Percentiles rank a stretch among this genome's conserved stretches.
These are phyloP conservation scores for Chlamydotis undulata DNA, from an alignment of 2,113 vertebrate species.

Conservation along the genomic window DNA sequence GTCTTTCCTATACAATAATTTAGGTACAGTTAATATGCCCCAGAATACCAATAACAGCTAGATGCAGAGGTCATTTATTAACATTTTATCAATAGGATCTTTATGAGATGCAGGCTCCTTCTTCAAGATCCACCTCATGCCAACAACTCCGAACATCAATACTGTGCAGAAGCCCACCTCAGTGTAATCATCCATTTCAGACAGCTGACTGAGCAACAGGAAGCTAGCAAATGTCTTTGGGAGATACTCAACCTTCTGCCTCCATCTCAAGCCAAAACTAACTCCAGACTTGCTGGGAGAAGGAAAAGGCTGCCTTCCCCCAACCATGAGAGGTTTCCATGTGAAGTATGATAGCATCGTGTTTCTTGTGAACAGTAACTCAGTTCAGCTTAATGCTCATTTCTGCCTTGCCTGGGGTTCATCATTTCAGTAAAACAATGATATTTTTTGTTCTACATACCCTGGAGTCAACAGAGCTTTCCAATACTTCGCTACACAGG, in stretches of 20 bases:
- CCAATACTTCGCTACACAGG: not conserved
- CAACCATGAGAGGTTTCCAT: not conserved
- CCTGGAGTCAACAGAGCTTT: not conserved
- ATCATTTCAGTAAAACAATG: not conserved
- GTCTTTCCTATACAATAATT: slow-evolving; percentile 68
- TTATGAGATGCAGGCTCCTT: slow-evolving; percentile 53
- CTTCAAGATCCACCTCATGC: slow-evolving; percentile 37
- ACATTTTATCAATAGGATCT: slow-evolving; percentile 67
- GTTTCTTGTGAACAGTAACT: slow-evolving; percentile 18
- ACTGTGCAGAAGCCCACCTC: slow-evolving; percentile 3
- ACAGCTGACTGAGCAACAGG: slow-evolving; percentile 10
- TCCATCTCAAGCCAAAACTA: slow-evolving; percentile 60
- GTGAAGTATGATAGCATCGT: slow-evolving; percentile 38
- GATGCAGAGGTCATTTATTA: slow-evolving; percentile 60
- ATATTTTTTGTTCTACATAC: not conserved
- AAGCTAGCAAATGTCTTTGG: slow-evolving; percentile 26
- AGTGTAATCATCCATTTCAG: slow-evolving; percentile 22
- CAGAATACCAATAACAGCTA: slow-evolving; percentile 58
- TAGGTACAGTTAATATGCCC: slow-evolving; percentile 64
- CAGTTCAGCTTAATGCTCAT: not conserved
- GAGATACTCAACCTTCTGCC: slow-evolving; percentile 42
- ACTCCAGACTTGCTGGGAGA: slow-evolving; percentile 27
- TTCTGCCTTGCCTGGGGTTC: slow-evolving; percentile 1
- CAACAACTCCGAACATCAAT: slow-evolving; percentile 17
- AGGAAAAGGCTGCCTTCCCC: not conserved